Evolutionary conservation across 64 coral and sea anemone genomes (phyloP).

Genomic region (Orbicella faveolata): DNA sequence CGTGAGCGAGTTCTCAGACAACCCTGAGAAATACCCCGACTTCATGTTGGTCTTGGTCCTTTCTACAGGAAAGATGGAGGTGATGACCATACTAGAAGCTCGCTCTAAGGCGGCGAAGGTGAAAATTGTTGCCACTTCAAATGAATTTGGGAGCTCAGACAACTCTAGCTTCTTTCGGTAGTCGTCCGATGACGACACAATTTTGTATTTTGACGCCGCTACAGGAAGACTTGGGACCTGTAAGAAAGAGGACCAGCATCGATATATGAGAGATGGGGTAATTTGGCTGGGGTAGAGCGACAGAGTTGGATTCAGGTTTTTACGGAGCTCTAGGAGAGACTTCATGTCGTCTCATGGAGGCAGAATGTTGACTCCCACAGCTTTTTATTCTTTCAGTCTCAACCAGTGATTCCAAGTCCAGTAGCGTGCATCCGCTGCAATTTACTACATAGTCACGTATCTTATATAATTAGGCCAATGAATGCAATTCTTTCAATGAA

Average conservation of each 20-base stretch:
- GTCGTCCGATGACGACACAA: background rate
- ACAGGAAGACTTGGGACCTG: background rate
- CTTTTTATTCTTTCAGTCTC: too few species aligned
- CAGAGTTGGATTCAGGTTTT: too few species aligned
- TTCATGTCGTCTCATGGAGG: too few species aligned
- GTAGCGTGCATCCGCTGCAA: too few species aligned
- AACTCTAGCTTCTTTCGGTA: background rate
- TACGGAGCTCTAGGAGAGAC: too few species aligned
- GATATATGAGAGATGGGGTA: background rate
- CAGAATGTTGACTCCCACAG: too few species aligned
- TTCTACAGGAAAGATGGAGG: constrained; percentile 8
- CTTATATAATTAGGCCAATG: too few species aligned
- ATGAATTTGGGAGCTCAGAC: background rate
- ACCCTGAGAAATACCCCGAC: background rate
- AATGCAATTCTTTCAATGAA: too few species aligned
- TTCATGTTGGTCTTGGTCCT: background rate
- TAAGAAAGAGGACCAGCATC: background rate
- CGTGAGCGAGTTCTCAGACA: background rate
- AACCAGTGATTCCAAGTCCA: too few species aligned
- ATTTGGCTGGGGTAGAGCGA: too few species aligned
- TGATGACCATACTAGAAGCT: background rate
- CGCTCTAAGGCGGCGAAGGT: background rate
- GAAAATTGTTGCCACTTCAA: background rate
- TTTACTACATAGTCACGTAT: too few species aligned
- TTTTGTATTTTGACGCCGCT: background rate